A percentile compares a stretch with the other conserved stretches of the same genome.
These are phyloP conservation scores for Nettapus auritus DNA, from an alignment of 2,113 vertebrate species.

Conservation along the genomic window DNA sequence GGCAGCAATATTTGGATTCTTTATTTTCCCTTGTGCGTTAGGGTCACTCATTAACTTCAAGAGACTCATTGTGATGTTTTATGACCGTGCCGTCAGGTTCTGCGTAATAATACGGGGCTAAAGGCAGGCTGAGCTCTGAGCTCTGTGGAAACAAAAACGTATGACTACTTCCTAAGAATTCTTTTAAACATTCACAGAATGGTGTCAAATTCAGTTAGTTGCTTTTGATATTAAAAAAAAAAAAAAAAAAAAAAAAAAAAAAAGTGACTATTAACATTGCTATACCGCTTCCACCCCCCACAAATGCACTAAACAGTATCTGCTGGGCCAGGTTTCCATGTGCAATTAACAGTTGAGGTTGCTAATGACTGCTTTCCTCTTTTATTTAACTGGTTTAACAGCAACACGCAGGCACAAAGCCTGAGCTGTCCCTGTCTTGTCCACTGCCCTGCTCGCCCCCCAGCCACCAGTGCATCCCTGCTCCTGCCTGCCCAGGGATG, in stretches of 20 bases:
- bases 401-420: neutral
- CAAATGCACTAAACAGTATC: accelerated
- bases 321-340: too few species aligned
- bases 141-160: neutral
- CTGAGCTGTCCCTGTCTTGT: too few species aligned
- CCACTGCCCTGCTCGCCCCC: too few species aligned
- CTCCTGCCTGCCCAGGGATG: too few species aligned
- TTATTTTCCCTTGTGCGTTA: neutral
- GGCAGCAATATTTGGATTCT: neutral
- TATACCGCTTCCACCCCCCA: neutral
- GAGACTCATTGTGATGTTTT: neutral
- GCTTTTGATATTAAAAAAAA: neutral
- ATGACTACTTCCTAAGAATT: neutral
- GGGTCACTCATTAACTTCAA: neutral
- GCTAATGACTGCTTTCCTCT: neutral
- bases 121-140: neutral
- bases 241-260: too few species aligned
- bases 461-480: too few species aligned
- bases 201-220: neutral
- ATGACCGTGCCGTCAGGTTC: neutral
- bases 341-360: neutral
- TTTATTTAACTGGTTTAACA: neutral
- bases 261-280: neutral
- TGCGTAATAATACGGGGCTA: neutral
- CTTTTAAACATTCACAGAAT: neutral